A percentile compares a stretch with the other conserved stretches of the same genome.
Conservation (phyloP, 2,888 invertebrate species). For the Anoncus sp. region DNA sequence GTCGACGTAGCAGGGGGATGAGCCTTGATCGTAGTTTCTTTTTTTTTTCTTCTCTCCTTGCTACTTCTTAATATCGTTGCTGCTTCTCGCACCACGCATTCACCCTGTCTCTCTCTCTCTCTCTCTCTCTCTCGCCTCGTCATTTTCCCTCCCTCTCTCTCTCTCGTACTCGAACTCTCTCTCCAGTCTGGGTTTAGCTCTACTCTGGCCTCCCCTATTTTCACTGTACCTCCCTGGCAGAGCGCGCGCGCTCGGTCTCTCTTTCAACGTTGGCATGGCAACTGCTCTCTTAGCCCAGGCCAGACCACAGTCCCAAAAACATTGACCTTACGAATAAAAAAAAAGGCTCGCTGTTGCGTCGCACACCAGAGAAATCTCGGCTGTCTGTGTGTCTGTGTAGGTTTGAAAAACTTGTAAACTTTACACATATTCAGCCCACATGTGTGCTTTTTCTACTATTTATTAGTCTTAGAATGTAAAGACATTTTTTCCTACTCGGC, state of each 20-base stretch:
- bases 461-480: no score
- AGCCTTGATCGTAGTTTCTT: slow-evolving; percentile 46
- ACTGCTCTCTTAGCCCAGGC: slow-evolving; percentile 73
- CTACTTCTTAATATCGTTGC: slow-evolving; percentile 47
- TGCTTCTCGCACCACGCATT: slow-evolving; percentile 38
- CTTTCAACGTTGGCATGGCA: slow-evolving; percentile 75
- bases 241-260: no score
- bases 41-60: slow-evolving; percentile 11
- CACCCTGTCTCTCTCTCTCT: slow-evolving; percentile 59
- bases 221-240: slow-evolving; percentile 59
- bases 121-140: slow-evolving; percentile 58
- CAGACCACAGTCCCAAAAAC: slow-evolving; percentile 77
- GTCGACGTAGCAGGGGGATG: slow-evolving; percentile 31
- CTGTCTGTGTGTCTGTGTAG: no score
- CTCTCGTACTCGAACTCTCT: slow-evolving; percentile 54
- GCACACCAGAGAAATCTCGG: slow-evolving; percentile 5
- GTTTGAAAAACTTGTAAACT: no score
- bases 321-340: slow-evolving; percentile 75
- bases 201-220: slow-evolving; percentile 67
- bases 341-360: slow-evolving; percentile 14
- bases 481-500: no score
- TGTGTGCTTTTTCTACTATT: no score
- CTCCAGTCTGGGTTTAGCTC: slow-evolving; percentile 49
- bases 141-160: slow-evolving; percentile 48
- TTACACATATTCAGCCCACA: no score